Base-by-base conservation (phyloP, 2,888 invertebrate genomes). In the Ennomos erosarius region DNA sequence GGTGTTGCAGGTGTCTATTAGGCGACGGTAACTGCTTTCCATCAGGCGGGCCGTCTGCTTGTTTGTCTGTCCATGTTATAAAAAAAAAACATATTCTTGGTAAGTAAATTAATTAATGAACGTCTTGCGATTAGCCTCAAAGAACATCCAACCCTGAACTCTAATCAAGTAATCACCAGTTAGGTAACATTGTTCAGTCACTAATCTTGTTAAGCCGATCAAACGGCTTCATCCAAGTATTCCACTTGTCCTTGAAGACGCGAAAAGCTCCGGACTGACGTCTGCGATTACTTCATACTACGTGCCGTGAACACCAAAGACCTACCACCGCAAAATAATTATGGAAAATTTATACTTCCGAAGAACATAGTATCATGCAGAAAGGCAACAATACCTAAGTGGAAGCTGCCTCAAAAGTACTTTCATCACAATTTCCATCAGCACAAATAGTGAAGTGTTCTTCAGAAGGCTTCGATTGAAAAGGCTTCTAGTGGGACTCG, bases 121-220 rank as follows among this genome's bases (percentile, higher is more conserved):
- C 26, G 26, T 26, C 26, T 26, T 26, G 26, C 3, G 26, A 5
- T 26, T 26, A 26, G 1, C 26, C 26, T 26, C 26, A 26, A 49
- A 3, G 34, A 49, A 10, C 2, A 12, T 3, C 9, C 1, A 34
- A 40, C 12, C 40, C 11, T 26, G 26, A 49, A 39, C 33, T 34
- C n/a, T n/a, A n/a, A n/a, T n/a, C n/a, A n/a, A n/a, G n/a, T 51
- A 51, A 51, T 50, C 52, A 37, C 49, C 38, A 35, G 37, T 36
- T 13, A 34, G 39, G 36, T 49, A 40, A 46, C 26, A 26, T 26
- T 26, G 26, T 26, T 6, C 26, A 4, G 26, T 26, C 26, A 13
- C 48, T 60, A 57, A 64, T 60, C 59, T 50, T 37, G 49, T 59
- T 54, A 55, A 36, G 47, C 35, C 36, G 53, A 49, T 49, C 43